Evolutionary conservation across 2,797 vertebrate genomes (phyloP), one percentile per base, ranked within the genome.

Genomic region (Phaenicophaeus curvirostris): DNA sequence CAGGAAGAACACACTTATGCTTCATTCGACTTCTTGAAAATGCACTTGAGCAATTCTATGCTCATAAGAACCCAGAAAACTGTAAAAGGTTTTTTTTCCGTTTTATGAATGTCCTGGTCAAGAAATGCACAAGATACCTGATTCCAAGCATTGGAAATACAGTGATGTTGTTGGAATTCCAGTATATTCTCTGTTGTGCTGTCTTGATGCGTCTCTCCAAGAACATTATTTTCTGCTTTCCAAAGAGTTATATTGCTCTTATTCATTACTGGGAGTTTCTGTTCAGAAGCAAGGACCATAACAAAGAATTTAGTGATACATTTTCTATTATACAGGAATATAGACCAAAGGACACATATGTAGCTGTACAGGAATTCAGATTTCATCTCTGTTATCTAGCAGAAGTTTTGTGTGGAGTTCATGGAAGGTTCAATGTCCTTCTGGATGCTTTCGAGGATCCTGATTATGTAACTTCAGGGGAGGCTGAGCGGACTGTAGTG

Each of bases 191-290:
- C 54, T 97, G 97, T 13, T 98, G 96, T 21, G 91, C 94, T 19
- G 96, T 98, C 27, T 93, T 98, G 73, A 97, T 98, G 95, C 98
- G 93, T 42, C 97, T 98, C 20, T 80, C 77, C 81, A 97, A 94
- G 86, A 97, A 61, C 25, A 30, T 96, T 30, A 93, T 93, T 39
- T 54, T 98, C 42, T 97, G 97, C 79, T 97, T 98, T 61, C 98
- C 98, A 5, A 98, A 97, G 95, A 98, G 98, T 90, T 98, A 98
- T 85, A 94, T 98, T 4, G 96, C 98, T 2, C 96, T 98, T 48
- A 31, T 98, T 39, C 96, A 98, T 87, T 97, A 97, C 79, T 98
- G 98, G 98, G 98, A 98, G 61, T 98, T 98, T 87, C 95, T 98
- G 86, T 98, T 97, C 62, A 90, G 95, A 89, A 95, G 53, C 75